Evolutionary conservation across 2,888 invertebrate species (phyloP).

Genomic region (Synergus gifuensis): DNA sequence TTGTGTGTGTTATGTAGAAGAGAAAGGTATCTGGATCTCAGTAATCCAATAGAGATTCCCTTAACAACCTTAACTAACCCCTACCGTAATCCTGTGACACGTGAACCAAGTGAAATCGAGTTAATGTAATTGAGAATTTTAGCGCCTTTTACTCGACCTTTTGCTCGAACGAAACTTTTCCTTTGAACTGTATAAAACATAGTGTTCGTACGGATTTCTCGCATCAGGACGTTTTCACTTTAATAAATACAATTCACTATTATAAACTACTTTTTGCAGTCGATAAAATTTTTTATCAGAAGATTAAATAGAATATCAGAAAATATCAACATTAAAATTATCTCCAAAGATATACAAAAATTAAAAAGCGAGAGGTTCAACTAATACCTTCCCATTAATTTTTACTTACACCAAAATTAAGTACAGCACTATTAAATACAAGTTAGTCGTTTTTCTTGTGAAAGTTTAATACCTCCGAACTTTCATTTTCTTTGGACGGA

Average conservation of each 20-base stretch:
- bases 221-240: not conserved
- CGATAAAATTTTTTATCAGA: no score
- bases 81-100: conserved; percentile 65
- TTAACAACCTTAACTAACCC: conserved; percentile 75
- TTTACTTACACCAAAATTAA: no score
- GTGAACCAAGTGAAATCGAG: conserved; percentile 68
- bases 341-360: no score
- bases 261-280: no score
- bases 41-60: conserved; percentile 70
- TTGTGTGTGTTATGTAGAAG: not conserved
- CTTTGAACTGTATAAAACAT: not conserved
- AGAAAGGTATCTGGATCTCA: conserved; percentile 52
- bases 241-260: not conserved
- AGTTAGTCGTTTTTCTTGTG: conserved; percentile 19
- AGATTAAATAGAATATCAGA: no score
- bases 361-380: no score
- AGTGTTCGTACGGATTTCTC: not conserved
- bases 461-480: conserved; percentile 40
- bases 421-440: conserved; percentile 13
- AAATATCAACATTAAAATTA: no score
- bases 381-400: no score
- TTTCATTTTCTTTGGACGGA: conserved; percentile 49
- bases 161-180: conserved; percentile 41
- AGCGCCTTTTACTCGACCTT: conserved; percentile 66
- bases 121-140: conserved; percentile 74